Evolutionary conservation across 2,797 vertebrate genomes (phyloP).

Genomic region (Gadopsis bispinosus): DNA sequence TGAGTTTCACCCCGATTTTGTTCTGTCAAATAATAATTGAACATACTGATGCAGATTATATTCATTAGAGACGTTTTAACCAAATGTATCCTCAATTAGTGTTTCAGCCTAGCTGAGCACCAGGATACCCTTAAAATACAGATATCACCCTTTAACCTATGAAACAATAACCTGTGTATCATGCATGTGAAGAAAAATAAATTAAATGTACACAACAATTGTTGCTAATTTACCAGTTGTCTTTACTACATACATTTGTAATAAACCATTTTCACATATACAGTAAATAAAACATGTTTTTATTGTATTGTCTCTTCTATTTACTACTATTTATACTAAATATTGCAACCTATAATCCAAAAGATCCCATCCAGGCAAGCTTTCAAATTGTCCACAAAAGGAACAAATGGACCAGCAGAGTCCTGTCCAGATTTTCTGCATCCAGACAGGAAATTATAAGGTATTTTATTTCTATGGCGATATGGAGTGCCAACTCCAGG

Average conservation of each 20-base stretch:
- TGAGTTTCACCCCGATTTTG: neutral
- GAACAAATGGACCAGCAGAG: neutral
- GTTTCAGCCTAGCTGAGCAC: neutral
- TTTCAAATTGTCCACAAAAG: neutral
- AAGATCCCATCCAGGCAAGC: neutral
- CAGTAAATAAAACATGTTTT: constrained; percentile 13
- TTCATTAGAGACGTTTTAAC: neutral
- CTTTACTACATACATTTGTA: constrained; percentile 29
- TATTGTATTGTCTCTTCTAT: constrained; percentile 11
- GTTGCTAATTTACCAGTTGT: neutral
- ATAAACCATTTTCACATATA: constrained; percentile 35
- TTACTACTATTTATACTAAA: neutral
- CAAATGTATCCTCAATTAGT: neutral
- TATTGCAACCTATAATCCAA: neutral
- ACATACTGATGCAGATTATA: neutral
- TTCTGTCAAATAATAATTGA: neutral
- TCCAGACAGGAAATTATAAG: constrained; percentile 18
- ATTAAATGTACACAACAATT: constrained; percentile 12
- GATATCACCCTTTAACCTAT: neutral
- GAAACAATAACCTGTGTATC: neutral
- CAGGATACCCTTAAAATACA: constrained; percentile 1
- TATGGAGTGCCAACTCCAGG: constrained; percentile 18
- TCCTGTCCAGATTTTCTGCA: neutral
- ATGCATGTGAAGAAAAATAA: constrained; percentile 16
- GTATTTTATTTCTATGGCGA: constrained; percentile 19